Percentiles rank a stretch among this genome's conserved stretches.
These are phyloP conservation scores for Chaetura pelagica DNA, from an alignment of 2,113 vertebrate species.

Conservation along the genomic window DNA sequence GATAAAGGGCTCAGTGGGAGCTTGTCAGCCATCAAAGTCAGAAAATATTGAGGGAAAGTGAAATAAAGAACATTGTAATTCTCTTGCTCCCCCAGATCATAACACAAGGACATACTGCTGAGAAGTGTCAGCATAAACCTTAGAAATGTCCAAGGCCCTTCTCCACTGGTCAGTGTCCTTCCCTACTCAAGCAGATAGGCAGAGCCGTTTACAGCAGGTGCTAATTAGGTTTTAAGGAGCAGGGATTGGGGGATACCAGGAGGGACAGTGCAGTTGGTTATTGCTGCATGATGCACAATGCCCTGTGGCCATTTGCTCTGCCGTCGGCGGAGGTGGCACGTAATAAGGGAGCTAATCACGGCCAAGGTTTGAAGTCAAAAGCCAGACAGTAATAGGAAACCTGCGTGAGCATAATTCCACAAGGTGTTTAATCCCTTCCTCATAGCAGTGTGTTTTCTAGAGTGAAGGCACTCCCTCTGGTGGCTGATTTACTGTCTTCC, in stretches of 20 bases:
- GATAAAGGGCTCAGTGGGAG: neutral
- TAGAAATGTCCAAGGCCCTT: neutral
- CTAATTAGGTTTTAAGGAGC: neutral
- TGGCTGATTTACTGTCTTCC: neutral
- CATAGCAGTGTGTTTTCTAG: neutral
- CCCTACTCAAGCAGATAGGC: neutral
- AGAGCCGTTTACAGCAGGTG: neutral
- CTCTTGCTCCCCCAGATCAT: accelerated
- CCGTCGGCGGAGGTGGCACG: neutral
- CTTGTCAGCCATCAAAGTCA: neutral
- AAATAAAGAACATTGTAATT: neutral
- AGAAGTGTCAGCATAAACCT: neutral
- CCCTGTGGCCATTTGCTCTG: accelerated
- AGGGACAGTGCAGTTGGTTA: accelerated
- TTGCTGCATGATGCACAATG: neutral
- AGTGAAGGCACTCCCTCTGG: conserved; percentile 46
- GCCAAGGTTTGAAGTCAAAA: neutral
- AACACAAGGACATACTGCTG: neutral
- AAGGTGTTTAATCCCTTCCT: neutral
- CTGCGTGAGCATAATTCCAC: neutral
- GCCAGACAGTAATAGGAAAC: neutral
- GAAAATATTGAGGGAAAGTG: neutral
- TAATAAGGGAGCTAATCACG: neutral
- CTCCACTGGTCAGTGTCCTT: accelerated
- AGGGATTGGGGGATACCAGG: neutral